Conservation (phyloP, 2,113 vertebrate genomes). For the Piprites chloris region DNA sequence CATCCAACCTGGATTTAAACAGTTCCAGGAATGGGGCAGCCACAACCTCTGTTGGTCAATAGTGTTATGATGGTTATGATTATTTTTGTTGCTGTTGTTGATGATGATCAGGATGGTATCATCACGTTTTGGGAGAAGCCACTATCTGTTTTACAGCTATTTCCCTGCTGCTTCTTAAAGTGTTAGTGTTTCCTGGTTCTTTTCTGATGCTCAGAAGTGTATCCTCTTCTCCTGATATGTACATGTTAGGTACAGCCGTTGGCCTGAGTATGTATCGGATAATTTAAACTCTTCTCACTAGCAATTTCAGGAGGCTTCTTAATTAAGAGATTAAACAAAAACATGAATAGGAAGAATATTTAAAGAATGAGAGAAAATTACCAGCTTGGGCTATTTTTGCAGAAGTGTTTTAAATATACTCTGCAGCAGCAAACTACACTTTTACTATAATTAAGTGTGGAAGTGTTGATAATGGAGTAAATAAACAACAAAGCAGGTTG, state of each 20-base stretch:
- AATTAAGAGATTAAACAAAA: neutral
- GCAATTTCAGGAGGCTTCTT: neutral
- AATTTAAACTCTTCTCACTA: neutral
- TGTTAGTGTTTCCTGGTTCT: neutral
- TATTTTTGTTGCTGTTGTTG: neutral
- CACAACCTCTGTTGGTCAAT: neutral
- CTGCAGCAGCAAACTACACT: neutral
- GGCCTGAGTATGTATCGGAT: neutral
- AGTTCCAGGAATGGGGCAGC: neutral
- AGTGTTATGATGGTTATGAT: neutral
- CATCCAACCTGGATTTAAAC: neutral
- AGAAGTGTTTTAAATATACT: neutral
- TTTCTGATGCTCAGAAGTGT: neutral
- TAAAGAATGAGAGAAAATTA: neutral
- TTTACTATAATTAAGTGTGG: neutral
- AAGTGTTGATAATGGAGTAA: neutral
- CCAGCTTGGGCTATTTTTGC: neutral
- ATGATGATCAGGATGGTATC: neutral
- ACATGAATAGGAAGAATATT: neutral
- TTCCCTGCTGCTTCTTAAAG: neutral
- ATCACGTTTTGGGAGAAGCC: neutral
- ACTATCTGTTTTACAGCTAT: neutral
- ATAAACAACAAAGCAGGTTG: neutral
- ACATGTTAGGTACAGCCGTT: neutral
- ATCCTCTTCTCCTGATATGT: neutral